Base-by-base conservation (phyloP, 2,888 invertebrate genomes). In the Liopterus haemorrhoidalis region DNA sequence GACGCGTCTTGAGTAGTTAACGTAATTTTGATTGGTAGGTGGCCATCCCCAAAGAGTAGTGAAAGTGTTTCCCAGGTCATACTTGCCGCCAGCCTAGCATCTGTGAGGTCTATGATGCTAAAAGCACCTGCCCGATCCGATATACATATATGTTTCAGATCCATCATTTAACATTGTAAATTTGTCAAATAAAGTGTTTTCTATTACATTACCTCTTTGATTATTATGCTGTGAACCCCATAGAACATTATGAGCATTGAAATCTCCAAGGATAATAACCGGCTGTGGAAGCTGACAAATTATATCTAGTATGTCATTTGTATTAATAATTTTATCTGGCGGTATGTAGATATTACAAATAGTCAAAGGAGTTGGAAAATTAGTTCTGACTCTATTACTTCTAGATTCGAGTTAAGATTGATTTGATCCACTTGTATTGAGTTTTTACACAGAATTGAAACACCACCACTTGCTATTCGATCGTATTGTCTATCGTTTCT, bases 401-500 rank as follows among this genome's bases (percentile, higher is more conserved):
- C n/a, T n/a, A n/a, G n/a, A n/a, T n/a, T n/a, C n/a, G n/a, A n/a
- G 14, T 6, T 30, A 15, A 30, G 12, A 11, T 30, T 4, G 3
- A 14, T 14, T 30, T 30, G 5, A 3, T 30, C 30, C 11, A 30
- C 4, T 14, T 30, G 30, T 12, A 30, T 11, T 11, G 30, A 30
- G 11, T 30, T 30, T 30, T 30, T 30, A 16, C 30, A 30, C 3
- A 30, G 16, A 15, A 11, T 30, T 5, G 30, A 5, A 5, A 14
- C 14, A 4, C 30, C 30, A 11, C 30, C 30, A 30, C 30, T n/a
- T 11, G 30, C 30, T 30, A 30, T 30, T 11, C 4, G 30, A 8
- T 30, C 30, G 14, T 30, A 5, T 12, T 30, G 30, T 30, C 30
- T n/a, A 11, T 30, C 30, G 4, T 30, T 30, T 14, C 30, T 30